phyloP scores from a whole-genome alignment of 2,797 vertebrate species.

The Emys orbicularis region DNA sequence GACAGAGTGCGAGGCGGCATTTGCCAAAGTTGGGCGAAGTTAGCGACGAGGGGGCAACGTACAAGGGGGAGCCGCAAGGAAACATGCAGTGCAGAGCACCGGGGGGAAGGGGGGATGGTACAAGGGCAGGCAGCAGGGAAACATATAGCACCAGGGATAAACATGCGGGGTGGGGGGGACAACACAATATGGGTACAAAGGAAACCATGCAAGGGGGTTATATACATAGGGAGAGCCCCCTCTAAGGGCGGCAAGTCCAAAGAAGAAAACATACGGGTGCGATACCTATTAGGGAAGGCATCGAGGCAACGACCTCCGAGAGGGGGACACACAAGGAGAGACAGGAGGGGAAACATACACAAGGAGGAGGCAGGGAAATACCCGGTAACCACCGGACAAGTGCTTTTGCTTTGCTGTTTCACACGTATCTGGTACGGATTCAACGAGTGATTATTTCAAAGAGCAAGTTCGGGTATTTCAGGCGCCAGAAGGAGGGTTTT shows the following conservation, averaged over 20 bases:
- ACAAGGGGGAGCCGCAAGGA: too few relatives aligned
- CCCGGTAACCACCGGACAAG: background rate
- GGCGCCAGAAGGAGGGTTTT: background rate
- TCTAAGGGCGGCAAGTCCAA: background rate
- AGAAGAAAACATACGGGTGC: background rate
- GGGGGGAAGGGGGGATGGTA: accelerated
- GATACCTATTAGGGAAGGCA: background rate
- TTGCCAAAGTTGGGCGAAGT: background rate
- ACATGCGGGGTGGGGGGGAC: background rate
- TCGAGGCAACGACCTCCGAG: background rate
- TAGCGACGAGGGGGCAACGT: background rate
- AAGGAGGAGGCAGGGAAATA: background rate
- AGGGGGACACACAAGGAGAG: background rate
- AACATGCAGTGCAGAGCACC: accelerated
- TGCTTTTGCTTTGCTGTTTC: background rate
- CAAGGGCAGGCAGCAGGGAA: background rate
- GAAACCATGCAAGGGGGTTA: background rate
- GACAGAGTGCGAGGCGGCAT: background rate
- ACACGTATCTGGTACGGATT: background rate
- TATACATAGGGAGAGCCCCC: background rate
- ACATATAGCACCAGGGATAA: too few relatives aligned
- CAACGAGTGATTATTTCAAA: background rate
- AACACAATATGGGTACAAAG: background rate
- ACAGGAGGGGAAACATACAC: background rate
- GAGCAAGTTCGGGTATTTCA: background rate